Evolutionary conservation across 2,113 vertebrate genomes (phyloP).

Genomic region (Hepsetus odoe): DNA sequence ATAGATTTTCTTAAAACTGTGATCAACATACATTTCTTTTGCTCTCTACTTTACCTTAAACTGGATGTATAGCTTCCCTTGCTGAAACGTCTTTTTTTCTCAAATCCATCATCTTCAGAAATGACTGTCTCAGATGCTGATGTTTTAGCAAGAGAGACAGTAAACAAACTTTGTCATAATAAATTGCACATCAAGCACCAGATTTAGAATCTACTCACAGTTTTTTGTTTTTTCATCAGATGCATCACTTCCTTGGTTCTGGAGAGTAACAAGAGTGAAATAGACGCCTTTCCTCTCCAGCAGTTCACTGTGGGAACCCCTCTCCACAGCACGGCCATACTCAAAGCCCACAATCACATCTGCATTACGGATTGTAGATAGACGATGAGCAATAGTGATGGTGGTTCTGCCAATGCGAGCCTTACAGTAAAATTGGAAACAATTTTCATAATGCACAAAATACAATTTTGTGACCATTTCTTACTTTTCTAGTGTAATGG

Average conservation of each 20-base stretch:
- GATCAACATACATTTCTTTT: not conserved
- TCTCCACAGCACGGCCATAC: constrained; percentile 75
- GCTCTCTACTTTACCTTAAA: constrained; percentile 71
- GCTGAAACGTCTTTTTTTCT: constrained; percentile 59
- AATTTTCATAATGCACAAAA: constrained; percentile 4
- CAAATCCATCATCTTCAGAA: constrained; percentile 46
- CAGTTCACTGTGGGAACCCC: constrained; percentile 73
- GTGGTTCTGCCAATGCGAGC: constrained; percentile 76
- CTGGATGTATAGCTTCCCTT: constrained; percentile 57
- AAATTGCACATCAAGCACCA: not conserved
- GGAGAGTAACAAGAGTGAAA: constrained; percentile 79
- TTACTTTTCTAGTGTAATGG: not conserved
- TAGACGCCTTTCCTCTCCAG: constrained; percentile 76
- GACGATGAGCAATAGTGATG: constrained; percentile 78
- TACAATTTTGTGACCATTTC: not conserved
- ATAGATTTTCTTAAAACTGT: not conserved
- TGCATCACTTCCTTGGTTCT: constrained; percentile 63
- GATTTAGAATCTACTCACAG: constrained; percentile 41
- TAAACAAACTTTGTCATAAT: not conserved
- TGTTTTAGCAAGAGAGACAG: not conserved
- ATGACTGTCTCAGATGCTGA: constrained; percentile 54
- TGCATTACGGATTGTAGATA: constrained; percentile 78
- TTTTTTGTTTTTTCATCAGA: constrained; percentile 47
- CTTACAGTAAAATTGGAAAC: constrained; percentile 53
- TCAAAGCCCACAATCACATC: constrained; percentile 80